These are phyloP conservation scores for Gallinago solitaria DNA, from an alignment of 2,797 vertebrate genomes.

Conservation along the genomic window DNA sequence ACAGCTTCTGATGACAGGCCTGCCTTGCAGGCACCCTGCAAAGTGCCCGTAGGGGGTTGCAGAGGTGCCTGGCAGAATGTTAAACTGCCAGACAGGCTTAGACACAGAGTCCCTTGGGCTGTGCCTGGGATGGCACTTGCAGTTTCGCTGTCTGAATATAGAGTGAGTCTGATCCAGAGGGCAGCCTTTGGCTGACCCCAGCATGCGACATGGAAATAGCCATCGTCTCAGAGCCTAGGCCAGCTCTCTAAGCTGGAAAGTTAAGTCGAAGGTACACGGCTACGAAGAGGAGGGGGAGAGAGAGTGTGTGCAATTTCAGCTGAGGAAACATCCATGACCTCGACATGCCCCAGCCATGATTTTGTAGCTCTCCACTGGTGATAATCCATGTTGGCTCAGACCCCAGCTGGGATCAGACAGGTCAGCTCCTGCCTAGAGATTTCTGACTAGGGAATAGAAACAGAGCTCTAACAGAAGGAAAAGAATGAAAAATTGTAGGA, in stretches of 20 bases:
- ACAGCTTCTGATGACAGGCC: not conserved
- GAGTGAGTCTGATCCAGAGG: not conserved
- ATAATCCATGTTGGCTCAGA: conserved; percentile 54
- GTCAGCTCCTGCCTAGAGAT: conserved; percentile 20
- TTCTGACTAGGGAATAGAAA: conserved; percentile 12
- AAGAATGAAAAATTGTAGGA: not conserved
- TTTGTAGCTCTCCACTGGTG: conserved; percentile 23
- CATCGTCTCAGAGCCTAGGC: not conserved
- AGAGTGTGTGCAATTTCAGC: not conserved
- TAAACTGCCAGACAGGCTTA: not conserved
- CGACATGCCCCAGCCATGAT: not conserved
- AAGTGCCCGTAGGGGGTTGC: not conserved
- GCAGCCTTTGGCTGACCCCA: not conserved
- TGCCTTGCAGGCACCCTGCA: not conserved
- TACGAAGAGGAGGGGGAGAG: not conserved
- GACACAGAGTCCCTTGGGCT: not conserved
- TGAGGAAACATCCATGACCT: conserved; percentile 49
- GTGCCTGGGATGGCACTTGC: not conserved
- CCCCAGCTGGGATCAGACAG: conserved; percentile 36
- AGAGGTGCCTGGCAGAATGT: not conserved
- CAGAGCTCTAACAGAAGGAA: not conserved
- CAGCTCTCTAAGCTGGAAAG: not conserved
- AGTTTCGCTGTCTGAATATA: not conserved
- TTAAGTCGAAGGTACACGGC: not conserved
- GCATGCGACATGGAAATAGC: not conserved